Conservation (phyloP, 1,140 invertebrate species). For the Charaxes varanes region DNA sequence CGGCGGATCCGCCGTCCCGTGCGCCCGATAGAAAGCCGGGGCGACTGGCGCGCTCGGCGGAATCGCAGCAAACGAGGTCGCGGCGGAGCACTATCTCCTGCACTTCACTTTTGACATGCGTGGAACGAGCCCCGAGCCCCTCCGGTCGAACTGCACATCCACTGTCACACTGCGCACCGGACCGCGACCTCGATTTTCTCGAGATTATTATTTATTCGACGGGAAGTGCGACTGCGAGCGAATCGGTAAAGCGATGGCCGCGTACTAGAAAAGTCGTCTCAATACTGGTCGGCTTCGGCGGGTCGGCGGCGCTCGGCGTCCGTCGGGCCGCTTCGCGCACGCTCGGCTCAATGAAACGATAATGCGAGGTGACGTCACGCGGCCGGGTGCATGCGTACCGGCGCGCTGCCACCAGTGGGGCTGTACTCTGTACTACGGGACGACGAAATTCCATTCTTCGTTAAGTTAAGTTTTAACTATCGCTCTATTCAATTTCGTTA, state of each 20-base stretch:
- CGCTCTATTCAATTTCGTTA: no score
- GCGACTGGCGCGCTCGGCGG: conserved; percentile 31
- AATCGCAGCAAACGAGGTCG: conserved; percentile 46
- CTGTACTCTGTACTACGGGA: conserved; percentile 18
- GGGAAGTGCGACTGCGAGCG: conserved; percentile 26
- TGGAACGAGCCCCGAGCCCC: conserved; percentile 10
- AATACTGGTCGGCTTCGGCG: conserved; percentile 51
- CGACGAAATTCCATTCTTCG: no score
- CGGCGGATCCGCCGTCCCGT: conserved; percentile 29
- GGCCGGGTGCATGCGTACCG: conserved; percentile 22
- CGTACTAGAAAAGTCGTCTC: conserved; percentile 56
- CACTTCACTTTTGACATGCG: conserved; percentile 33
- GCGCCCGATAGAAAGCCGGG: conserved; percentile 48
- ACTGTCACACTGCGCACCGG: conserved; percentile 26
- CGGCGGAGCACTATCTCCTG: conserved; percentile 12
- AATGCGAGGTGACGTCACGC: conserved; percentile 37
- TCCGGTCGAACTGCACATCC: conserved; percentile 17
- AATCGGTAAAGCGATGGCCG: conserved; percentile 40
- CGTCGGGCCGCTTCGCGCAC: conserved; percentile 37
- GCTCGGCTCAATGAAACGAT: conserved; percentile 50
- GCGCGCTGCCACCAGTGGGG: conserved; percentile 24
- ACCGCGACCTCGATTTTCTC: conserved; percentile 21
- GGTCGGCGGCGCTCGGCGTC: conserved; percentile 32
- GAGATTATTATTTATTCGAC: conserved; percentile 20
- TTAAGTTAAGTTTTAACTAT: no score